Conservation (phyloP, 1,140 invertebrate species). For the Aphis craccivora region DNA sequence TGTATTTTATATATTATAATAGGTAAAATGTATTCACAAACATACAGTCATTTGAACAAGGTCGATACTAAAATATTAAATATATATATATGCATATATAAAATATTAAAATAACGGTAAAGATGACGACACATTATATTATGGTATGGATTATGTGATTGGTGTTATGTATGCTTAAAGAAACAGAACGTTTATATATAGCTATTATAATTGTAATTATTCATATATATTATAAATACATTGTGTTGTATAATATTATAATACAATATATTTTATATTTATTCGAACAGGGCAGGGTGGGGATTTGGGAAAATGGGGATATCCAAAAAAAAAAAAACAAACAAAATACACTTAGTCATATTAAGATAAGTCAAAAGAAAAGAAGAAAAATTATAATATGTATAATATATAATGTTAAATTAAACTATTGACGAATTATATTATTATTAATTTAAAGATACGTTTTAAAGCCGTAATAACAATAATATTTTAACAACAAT, state of each 20-base stretch:
- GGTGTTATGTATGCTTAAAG: slow-evolving; percentile 33
- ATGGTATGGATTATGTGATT: background rate
- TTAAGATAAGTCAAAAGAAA: background rate
- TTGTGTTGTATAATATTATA: slow-evolving; percentile 1
- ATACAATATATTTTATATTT: slow-evolving; percentile 19
- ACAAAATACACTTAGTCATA: background rate
- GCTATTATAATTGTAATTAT: slow-evolving; percentile 18
- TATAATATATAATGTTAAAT: slow-evolving; percentile 39
- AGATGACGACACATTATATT: background rate
- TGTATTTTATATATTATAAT: background rate
- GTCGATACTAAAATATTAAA: background rate
- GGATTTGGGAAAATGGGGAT: background rate
- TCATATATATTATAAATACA: slow-evolving; percentile 19
- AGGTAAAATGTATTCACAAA: background rate
- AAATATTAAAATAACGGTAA: background rate
- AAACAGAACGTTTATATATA: slow-evolving; percentile 37
- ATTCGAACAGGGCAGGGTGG: background rate
- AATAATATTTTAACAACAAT: slow-evolving; percentile 55
- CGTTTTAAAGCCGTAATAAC: slow-evolving; percentile 45
- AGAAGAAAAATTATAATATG: slow-evolving; percentile 17
- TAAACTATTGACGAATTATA: slow-evolving; percentile 56
- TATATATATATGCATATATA: background rate
- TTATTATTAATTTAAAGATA: slow-evolving; percentile 57
- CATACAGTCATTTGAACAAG: background rate
- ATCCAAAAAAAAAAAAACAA: background rate